Conservation (phyloP, 2,113 vertebrate species). For the Alaudala cheleensis region DNA sequence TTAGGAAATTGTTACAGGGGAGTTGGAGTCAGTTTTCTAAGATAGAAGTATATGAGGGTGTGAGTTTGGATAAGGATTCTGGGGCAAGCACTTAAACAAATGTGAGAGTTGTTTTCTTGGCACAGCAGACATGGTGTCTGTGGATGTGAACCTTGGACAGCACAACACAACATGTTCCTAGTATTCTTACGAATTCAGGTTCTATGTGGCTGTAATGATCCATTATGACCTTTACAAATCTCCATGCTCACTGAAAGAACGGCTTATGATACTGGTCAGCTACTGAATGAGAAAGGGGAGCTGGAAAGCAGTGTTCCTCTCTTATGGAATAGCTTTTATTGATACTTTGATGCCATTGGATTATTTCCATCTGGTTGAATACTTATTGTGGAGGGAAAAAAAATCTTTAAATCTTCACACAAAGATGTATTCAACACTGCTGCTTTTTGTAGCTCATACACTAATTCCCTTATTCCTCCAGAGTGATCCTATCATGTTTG, state of each 20-base stretch:
- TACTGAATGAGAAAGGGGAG: background rate
- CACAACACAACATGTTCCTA: background rate
- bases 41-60: background rate
- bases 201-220: background rate
- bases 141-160: background rate
- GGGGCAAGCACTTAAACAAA: background rate
- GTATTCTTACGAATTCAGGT: rapidly evolving
- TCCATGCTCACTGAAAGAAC: background rate
- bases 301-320: background rate
- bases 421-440: background rate
- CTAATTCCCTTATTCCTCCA: background rate
- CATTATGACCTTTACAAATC: background rate
- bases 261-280: background rate
- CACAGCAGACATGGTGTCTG: background rate
- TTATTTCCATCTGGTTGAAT: background rate
- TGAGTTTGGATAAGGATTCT: background rate
- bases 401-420: background rate
- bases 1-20: background rate
- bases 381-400: background rate
- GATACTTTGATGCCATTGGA: background rate
- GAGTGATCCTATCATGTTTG: background rate
- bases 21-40: background rate
- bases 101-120: background rate
- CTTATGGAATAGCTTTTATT: background rate
- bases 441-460: background rate